phyloP scores from a whole-genome alignment of 2,888 invertebrate species.

The Athalia circularis region DNA sequence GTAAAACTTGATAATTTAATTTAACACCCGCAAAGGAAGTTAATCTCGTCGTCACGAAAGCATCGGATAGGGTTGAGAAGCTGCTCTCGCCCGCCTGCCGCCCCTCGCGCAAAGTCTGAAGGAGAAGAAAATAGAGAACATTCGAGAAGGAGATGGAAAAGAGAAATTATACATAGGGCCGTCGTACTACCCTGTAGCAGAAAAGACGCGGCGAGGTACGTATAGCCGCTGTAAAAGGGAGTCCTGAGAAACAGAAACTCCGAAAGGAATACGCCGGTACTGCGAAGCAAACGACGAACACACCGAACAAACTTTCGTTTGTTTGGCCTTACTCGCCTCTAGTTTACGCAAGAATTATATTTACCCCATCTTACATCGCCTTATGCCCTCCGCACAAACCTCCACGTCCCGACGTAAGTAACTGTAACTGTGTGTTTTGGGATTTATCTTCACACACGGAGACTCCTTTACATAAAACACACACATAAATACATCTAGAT shows the following conservation, averaged over 20 bases:
- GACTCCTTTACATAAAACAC: no score
- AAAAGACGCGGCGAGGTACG: no score
- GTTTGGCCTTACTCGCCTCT: constrained; percentile 54
- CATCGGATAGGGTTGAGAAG: constrained; percentile 50
- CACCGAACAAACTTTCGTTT: constrained; percentile 58
- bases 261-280: constrained; percentile 24
- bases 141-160: background rate
- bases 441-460: background rate
- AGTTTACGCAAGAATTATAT: constrained; percentile 58
- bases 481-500: background rate
- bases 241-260: constrained; percentile 21
- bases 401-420: constrained; percentile 29
- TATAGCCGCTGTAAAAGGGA: background rate
- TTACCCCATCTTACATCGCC: constrained; percentile 52
- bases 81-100: no score
- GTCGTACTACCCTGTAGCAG: no score
- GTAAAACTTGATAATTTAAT: constrained; percentile 64
- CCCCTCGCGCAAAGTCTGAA: constrained; percentile 37
- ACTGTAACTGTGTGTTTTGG: background rate
- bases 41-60: constrained; percentile 58
- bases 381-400: background rate
- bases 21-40: constrained; percentile 61
- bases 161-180: no score
- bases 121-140: constrained; percentile 1
- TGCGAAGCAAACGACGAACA: constrained; percentile 21